Base-by-base conservation (phyloP, 2,888 invertebrate genomes). In the Eupithecia subfuscata region DNA sequence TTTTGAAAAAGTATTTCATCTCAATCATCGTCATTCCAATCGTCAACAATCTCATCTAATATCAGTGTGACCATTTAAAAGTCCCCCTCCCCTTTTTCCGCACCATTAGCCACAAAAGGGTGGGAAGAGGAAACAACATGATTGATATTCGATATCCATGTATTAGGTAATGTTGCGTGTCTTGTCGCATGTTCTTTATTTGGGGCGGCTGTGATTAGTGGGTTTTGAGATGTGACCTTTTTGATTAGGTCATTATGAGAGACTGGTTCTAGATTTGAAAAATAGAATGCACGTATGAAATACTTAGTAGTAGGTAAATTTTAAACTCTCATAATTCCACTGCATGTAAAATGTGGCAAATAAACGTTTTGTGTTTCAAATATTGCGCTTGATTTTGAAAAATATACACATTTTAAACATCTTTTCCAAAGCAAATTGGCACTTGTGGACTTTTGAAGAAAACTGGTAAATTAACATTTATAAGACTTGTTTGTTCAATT, bases 101-200 rank as follows among this genome's bases (percentile, higher is more conserved):
- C 74, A 11, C 64, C 74, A 87, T 87, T 87, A 87, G 78, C 40
- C 37, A 16, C 70, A 74, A 73, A 83, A 40, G 87, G 86, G 84
- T 85, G 83, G 82, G 60, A 30, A 80, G 82, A 71, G 74, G 87
- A 86, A 83, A 71, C 74, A 18, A 76, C 70, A 82, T 85, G 86
- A 87, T 87, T 85, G 86, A 87, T 87, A 84, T 87, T 85, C 80
- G 83, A 85, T 87, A 86, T 85, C 76, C 79, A 83, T 85, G 81
- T 78, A 82, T 68, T 73, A 69, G 82, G 82, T 86, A 87, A 87
- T 87, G 87, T 83, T 78, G 81, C 84, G 80, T 85, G 82, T 75
- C 84, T 34, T 68, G 73, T 76, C 43, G 67, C 69, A 70, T 63
- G 67, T 68, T 25, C 60, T 25, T 25, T 68, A 43, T 40, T 43